phyloP scores from a whole-genome alignment of 2,797 vertebrate genomes.

The Chelidonichthys spinosus region DNA sequence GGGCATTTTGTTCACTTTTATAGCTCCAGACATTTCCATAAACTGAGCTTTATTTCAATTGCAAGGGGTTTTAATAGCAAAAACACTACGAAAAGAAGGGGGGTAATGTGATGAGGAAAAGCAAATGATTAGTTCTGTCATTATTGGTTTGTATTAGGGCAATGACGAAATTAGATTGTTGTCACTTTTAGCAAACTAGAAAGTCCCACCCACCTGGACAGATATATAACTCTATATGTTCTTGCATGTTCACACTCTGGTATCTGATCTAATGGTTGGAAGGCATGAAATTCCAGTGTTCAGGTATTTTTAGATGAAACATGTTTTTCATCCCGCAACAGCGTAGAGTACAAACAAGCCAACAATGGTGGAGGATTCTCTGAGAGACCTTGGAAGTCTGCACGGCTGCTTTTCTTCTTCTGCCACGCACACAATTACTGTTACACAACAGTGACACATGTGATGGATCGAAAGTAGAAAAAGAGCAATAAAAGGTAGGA shows the following conservation, averaged over 20 bases:
- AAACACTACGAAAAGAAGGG: not conserved
- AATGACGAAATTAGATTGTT: not conserved
- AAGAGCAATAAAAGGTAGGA: not conserved
- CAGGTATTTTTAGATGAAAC: conserved; percentile 55
- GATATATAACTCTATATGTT: not conserved
- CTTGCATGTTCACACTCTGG: not conserved
- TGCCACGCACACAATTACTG: conserved; percentile 8
- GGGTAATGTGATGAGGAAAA: not conserved
- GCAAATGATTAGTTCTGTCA: not conserved
- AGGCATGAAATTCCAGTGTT: conserved; percentile 6
- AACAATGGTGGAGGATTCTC: conserved; percentile 8
- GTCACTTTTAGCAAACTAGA: not conserved
- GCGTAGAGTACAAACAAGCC: conserved; percentile 14
- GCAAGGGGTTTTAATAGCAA: not conserved
- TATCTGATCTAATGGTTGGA: not conserved
- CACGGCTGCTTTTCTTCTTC: conserved; percentile 12
- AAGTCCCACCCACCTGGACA: not conserved
- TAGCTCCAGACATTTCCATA: not conserved
- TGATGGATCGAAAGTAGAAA: not conserved
- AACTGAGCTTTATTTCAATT: not conserved
- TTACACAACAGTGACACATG: conserved; percentile 16
- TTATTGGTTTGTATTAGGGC: not conserved
- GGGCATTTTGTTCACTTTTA: not conserved
- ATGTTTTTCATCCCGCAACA: not conserved
- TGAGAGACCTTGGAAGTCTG: conserved; percentile 26